phyloP scores from a whole-genome alignment of 2,113 vertebrate species.

The Sakesphorus luctuosus region DNA sequence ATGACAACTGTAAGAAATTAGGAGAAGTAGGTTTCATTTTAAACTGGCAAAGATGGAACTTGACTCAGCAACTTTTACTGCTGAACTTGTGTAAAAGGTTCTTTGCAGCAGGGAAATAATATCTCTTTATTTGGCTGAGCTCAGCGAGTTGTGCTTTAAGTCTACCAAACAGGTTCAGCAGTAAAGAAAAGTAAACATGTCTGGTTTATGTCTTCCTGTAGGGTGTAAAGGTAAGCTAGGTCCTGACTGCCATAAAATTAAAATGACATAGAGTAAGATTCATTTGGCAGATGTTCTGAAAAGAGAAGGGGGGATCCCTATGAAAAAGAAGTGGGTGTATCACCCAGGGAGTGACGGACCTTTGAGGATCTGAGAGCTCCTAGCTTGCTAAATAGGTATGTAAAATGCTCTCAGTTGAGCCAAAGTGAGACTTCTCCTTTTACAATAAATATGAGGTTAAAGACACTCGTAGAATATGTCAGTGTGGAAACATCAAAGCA shows the following conservation, averaged over 20 bases:
- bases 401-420: not conserved
- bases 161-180: not conserved
- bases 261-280: not conserved
- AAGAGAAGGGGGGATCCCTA: fast-evolving
- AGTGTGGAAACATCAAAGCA: not conserved
- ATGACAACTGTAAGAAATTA: not conserved
- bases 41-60: not conserved
- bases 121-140: not conserved
- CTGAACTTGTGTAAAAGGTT: not conserved
- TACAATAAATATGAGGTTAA: not conserved
- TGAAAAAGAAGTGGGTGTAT: not conserved
- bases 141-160: not conserved
- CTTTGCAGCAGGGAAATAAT: not conserved
- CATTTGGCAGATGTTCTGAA: not conserved
- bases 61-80: not conserved
- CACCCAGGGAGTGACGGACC: not conserved
- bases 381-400: not conserved
- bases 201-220: not conserved
- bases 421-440: not conserved
- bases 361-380: not conserved
- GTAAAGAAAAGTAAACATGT: not conserved
- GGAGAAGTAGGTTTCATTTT: not conserved
- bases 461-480: not conserved
- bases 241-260: not conserved
- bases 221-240: not conserved